Conservation (phyloP, 1,140 invertebrate species). For the Hetaerina americana region DNA sequence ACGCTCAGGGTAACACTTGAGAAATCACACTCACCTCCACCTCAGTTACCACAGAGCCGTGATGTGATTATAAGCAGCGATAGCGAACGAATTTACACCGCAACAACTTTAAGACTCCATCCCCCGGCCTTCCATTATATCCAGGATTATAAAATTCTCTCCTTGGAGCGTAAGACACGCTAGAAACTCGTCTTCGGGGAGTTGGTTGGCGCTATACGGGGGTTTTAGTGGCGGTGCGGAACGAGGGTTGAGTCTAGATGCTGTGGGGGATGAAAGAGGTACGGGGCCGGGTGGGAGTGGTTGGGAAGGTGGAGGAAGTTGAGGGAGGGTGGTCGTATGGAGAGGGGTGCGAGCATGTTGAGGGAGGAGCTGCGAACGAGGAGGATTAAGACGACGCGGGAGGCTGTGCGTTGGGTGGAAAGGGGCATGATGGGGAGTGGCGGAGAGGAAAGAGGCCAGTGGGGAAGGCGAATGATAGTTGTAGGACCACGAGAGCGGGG, state of each 20-base stretch:
- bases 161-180: background rate
- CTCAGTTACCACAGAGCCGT: no score
- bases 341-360: background rate
- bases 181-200: background rate
- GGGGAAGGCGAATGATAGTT: background rate
- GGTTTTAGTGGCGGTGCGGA: no score
- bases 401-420: background rate
- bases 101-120: background rate
- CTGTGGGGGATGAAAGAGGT: no score
- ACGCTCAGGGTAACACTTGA: no score
- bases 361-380: background rate
- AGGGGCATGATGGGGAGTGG: no score
- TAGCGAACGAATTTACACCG: background rate
- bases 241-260: no score
- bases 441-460: background rate
- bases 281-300: background rate
- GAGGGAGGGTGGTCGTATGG: background rate
- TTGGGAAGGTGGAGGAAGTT: background rate
- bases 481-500: no score
- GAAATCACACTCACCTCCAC: no score
- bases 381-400: background rate
- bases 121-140: no score
- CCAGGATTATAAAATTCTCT: background rate
- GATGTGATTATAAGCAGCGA: background rate
- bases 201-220: no score